Evolutionary conservation across 2,888 invertebrate genomes (phyloP).

Genomic region (Drosophila macrothrix): DNA sequence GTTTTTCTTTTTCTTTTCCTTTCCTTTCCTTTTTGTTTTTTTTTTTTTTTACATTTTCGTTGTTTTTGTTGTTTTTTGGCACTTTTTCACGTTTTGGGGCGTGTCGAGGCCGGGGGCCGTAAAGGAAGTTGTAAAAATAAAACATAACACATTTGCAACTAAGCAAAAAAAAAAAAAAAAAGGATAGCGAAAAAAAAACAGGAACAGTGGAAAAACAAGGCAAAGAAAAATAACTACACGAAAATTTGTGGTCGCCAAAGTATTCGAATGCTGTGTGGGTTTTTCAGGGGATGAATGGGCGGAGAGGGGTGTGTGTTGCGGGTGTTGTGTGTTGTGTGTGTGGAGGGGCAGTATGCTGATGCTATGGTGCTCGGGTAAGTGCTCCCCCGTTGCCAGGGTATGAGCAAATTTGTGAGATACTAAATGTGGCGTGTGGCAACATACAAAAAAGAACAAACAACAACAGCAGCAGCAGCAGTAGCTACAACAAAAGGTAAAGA

Average conservation of each 20-base stretch:
- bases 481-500: conserved; percentile 21
- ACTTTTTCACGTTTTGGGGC: conserved; percentile 65
- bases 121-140: conserved; percentile 79
- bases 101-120: conserved; percentile 10
- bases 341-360: conserved; percentile 8
- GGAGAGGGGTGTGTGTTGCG: background rate
- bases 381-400: conserved; percentile 52
- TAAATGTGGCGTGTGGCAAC: conserved; percentile 73
- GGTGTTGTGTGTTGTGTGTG: background rate
- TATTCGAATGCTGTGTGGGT: conserved; percentile 52
- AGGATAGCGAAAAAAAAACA: conserved; percentile 15
- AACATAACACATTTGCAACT: conserved; percentile 77
- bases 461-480: conserved; percentile 8
- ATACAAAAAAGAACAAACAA: conserved; percentile 15
- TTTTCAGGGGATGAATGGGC: no score
- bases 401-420: conserved; percentile 73
- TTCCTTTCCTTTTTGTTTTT: background rate
- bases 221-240: conserved; percentile 76
- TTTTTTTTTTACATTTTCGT: conserved; percentile 12
- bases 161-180: conserved; percentile 32
- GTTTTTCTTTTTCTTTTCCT: conserved; percentile 13
- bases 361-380: conserved; percentile 28
- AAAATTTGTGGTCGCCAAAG: conserved; percentile 76
- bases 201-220: conserved; percentile 28
- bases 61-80: conserved; percentile 63